Percentiles rank a stretch among this genome's conserved stretches.
phyloP scores from a whole-genome alignment of 2,113 vertebrate genomes.

The Grantiella picta region DNA sequence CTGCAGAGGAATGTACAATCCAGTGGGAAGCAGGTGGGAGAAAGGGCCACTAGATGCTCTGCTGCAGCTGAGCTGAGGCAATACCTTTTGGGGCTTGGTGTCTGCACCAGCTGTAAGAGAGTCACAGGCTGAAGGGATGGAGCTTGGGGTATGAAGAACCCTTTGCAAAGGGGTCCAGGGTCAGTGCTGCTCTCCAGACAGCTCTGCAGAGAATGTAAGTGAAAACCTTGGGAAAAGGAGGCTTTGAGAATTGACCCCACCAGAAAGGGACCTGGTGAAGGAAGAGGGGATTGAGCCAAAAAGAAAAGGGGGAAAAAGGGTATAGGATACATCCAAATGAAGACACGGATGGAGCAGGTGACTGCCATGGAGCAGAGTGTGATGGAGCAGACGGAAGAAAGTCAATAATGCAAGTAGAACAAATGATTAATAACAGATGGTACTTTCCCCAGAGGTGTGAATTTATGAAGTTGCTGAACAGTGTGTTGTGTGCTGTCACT shows the following conservation, averaged over 20 bases:
- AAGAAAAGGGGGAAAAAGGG: not conserved
- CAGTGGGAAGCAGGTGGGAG: not conserved
- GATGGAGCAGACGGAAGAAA: not conserved
- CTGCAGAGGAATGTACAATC: not conserved
- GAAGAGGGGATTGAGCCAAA: not conserved
- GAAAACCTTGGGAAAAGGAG: not conserved
- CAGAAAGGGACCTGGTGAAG: not conserved
- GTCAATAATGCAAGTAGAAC: not conserved
- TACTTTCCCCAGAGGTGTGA: not conserved
- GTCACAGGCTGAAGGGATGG: not conserved
- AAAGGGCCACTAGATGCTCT: not conserved
- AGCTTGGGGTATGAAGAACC: not conserved
- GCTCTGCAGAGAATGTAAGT: not conserved
- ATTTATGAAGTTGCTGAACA: not conserved
- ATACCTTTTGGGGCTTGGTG: not conserved
- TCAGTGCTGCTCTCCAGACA: not conserved
- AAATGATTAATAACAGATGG: not conserved
- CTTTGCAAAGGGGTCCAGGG: fast-evolving
- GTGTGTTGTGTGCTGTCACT: not conserved
- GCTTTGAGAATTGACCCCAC: not conserved
- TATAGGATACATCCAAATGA: not conserved
- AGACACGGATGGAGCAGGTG: not conserved
- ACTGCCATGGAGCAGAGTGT: not conserved
- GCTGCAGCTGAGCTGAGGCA: not conserved
- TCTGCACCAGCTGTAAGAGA: not conserved